A percentile compares a stretch with the other conserved stretches of the same genome.
Conservation (phyloP, 2,888 invertebrate genomes). For the Thelaira solivaga region DNA sequence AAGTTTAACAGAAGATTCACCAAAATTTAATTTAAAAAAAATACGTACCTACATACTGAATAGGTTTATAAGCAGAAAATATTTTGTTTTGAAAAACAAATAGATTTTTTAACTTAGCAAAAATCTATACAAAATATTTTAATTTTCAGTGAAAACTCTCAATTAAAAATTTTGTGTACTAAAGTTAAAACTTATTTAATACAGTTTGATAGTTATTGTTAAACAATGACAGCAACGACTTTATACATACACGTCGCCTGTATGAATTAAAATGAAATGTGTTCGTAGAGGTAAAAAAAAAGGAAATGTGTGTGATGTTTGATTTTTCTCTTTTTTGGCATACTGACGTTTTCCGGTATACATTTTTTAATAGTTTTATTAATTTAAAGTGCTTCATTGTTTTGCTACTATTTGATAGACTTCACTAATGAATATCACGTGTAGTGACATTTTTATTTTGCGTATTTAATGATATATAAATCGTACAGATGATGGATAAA, state of each 20-base stretch:
- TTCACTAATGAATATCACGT: background rate
- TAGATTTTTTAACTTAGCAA: too few relatives aligned
- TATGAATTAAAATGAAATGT: slow-evolving; percentile 19
- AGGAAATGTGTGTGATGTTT: slow-evolving; percentile 25
- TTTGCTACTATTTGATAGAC: background rate
- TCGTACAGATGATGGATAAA: too few relatives aligned
- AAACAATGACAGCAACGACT: background rate
- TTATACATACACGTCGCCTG: background rate
- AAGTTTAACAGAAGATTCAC: too few relatives aligned
- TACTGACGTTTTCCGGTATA: slow-evolving; percentile 42
- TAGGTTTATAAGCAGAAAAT: too few relatives aligned
- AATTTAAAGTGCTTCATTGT: background rate
- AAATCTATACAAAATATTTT: too few relatives aligned
- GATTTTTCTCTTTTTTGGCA: slow-evolving; percentile 23
- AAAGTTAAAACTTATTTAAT: too few relatives aligned
- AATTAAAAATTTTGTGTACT: too few relatives aligned
- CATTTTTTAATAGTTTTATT: slow-evolving; percentile 6
- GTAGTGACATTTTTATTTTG: background rate
- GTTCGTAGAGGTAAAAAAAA: slow-evolving; percentile 23
- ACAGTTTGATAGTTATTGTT: too few relatives aligned
- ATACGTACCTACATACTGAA: too few relatives aligned
- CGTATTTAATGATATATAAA: background rate
- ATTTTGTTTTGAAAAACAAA: too few relatives aligned
- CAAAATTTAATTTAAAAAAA: too few relatives aligned
- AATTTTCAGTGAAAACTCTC: too few relatives aligned